Percentiles rank a stretch among this genome's conserved stretches.
These are phyloP conservation scores for Sarcophaga subvicina DNA, from an alignment of 2,888 invertebrate genomes.

Conservation along the genomic window DNA sequence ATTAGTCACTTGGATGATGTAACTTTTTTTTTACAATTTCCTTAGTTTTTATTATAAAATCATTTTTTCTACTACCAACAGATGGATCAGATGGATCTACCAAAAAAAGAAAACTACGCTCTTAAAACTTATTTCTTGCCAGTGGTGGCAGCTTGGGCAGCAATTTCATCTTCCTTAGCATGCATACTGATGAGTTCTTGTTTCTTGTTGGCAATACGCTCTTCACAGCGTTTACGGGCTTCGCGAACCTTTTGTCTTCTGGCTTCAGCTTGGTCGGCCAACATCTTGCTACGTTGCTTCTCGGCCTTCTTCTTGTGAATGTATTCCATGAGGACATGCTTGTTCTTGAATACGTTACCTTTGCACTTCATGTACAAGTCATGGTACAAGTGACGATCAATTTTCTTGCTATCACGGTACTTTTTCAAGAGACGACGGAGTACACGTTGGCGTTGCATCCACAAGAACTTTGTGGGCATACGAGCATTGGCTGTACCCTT, in stretches of 20 bases:
- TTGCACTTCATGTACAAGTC: conserved; percentile 99
- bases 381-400: conserved; percentile 99
- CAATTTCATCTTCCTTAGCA: conserved; percentile 93
- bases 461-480: conserved; percentile 97
- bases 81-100: conserved; percentile 19
- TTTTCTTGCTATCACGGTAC: conserved; percentile 98
- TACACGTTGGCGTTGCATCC: conserved; percentile 98
- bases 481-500: conserved; percentile 99
- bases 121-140: conserved; percentile 71
- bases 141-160: conserved; percentile 83
- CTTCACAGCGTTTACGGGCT: conserved; percentile 97
- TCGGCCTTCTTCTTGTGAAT: conserved; percentile 99
- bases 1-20: too few relatives aligned
- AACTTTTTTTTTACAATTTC: not conserved
- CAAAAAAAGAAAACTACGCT: conserved; percentile 48
- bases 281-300: conserved; percentile 98
- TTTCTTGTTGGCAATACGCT: conserved; percentile 96
- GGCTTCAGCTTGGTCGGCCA: conserved; percentile 98
- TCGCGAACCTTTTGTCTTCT: conserved; percentile 98
- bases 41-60: conserved; percentile 64
- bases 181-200: conserved; percentile 94
- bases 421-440: conserved; percentile 97
- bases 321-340: conserved; percentile 99
- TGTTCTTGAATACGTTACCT: conserved; percentile 99
- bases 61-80: conserved; percentile 56